Evolutionary conservation across 2,113 vertebrate genomes (phyloP), one percentile per base, ranked within the genome.

Genomic region (Antennarius striatus): DNA sequence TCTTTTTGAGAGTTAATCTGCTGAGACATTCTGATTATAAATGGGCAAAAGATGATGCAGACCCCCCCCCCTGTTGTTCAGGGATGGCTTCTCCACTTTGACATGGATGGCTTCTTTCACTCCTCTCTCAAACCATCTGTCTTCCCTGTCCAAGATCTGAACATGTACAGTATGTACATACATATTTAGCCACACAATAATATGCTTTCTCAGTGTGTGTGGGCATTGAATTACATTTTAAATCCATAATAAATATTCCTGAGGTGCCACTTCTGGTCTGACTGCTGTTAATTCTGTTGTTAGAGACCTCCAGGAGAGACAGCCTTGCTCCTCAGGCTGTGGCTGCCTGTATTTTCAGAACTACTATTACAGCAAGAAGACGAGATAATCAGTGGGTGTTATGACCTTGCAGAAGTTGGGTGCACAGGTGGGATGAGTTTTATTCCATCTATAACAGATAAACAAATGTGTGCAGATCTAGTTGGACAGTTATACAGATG

Each of bases 251-350:
- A 46, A 80, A 52, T 57, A 46, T 57, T 71, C 69, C 9, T 48
- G 36, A 77, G 49, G 68, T 67, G 17, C 76, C 58, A 60, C 67
- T 49, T 56, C 6, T 10, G 56, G 68, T 51, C 69, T 46, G 74
- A 84, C 71, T 77, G 16, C 40, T 68, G 71, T 83, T 78, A 1
- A 80, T 83, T 80, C 61, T 32, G 58, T 71, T 70, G 48, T 82
- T 73, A 63, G 48, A 66, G 80, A 85, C 82, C 82, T 85, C 78
- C 78, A 79, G 71, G 74, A 75, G 56, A 82, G 67, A 4, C 57
- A 9, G 73, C 22, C 9, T 52, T 10, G 43, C 5, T 73, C 56
- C 57, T 79, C 52, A n/a, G 56, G 54, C 75, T 70, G 72, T 6
- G 66, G 71, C 75, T 17, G 29, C 1, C 7, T n/a, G 17, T 86